These are phyloP conservation scores for Xanthorhoe spadicearia DNA, from an alignment of 2,888 invertebrate genomes.

Conservation along the genomic window DNA sequence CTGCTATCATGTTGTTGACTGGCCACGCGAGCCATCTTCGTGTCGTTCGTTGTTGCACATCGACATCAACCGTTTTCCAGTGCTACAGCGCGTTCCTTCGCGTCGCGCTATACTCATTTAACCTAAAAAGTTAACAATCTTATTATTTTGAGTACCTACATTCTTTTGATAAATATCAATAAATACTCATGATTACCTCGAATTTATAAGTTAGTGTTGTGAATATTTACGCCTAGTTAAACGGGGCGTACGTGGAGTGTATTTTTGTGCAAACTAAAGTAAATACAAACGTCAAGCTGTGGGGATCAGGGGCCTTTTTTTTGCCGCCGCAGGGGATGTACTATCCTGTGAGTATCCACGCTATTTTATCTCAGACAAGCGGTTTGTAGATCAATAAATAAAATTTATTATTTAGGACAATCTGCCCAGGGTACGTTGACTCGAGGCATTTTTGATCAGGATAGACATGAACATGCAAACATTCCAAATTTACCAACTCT, in stretches of 20 bases:
- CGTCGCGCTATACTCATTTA: conserved; percentile 81
- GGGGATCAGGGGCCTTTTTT: conserved; percentile 98
- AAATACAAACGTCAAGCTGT: conserved; percentile 96
- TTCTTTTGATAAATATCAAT: conserved; percentile 63
- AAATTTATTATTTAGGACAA: conserved; percentile 5
- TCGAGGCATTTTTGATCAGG: conserved; percentile 28
- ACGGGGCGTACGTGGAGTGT: conserved; percentile 80
- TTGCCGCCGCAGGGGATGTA: conserved; percentile 98
- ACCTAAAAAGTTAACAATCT: conserved; percentile 77
- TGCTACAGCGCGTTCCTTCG: conserved; percentile 82
- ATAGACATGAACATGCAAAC: conserved; percentile 25
- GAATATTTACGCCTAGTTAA: conserved; percentile 71
- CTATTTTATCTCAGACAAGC: conserved; percentile 33
- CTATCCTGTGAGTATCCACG: conserved; percentile 93
- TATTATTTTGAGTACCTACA: conserved; percentile 70
- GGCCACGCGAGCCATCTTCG: conserved; percentile 60
- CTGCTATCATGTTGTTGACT: conserved; percentile 57
- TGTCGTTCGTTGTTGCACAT: conserved; percentile 68
- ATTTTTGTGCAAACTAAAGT: conserved; percentile 85
- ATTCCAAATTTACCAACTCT: conserved; percentile 14
- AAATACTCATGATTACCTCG: conserved; percentile 81
- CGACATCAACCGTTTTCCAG: conserved; percentile 82
- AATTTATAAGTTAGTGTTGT: conserved; percentile 82
- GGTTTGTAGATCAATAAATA: conserved; percentile 36
- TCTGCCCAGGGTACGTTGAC: conserved; percentile 17